Conservation (phyloP, 37 sponge, comb jelly and placozoan genomes). For the Beroe ovata region DNA sequence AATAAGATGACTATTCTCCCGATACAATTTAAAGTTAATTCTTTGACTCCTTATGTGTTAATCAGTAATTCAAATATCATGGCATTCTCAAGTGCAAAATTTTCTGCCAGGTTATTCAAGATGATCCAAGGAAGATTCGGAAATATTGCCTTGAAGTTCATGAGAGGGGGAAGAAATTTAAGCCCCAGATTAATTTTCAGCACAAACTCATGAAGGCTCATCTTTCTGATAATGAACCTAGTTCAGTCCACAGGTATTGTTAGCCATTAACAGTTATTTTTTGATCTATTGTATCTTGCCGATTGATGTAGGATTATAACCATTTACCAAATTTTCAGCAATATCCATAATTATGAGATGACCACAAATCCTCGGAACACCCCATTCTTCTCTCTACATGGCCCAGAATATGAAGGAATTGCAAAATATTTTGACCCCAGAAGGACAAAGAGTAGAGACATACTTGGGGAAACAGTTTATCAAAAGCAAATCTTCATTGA, state of each 20-base stretch:
- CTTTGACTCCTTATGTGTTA: too few relatives aligned
- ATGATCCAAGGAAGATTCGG: too few relatives aligned
- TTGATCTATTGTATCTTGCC: too few relatives aligned
- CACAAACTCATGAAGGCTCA: neutral
- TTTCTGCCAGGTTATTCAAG: too few relatives aligned
- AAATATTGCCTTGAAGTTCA: slow-evolving; percentile 19
- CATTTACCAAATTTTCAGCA: too few relatives aligned
- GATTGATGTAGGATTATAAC: too few relatives aligned
- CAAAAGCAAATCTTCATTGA: slow-evolving; percentile 13
- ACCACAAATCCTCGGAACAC: slow-evolving; percentile 3
- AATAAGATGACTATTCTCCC: too few relatives aligned
- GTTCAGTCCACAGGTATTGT: neutral
- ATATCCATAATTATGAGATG: slow-evolving; percentile 31
- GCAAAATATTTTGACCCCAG: slow-evolving; percentile 17
- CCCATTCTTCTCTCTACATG: slow-evolving; percentile 46
- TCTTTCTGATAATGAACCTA: neutral
- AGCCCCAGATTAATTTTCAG: neutral
- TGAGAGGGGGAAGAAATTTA: neutral
- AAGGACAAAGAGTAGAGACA: slow-evolving; percentile 19
- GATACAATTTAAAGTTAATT: too few relatives aligned
- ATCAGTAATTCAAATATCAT: too few relatives aligned
- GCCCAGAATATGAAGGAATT: neutral
- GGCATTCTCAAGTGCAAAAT: too few relatives aligned
- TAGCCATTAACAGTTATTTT: too few relatives aligned
- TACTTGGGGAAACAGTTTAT: slow-evolving; percentile 10